Evolutionary conservation across 2,888 invertebrate genomes (phyloP).

Genomic region (Nysson spinosus): DNA sequence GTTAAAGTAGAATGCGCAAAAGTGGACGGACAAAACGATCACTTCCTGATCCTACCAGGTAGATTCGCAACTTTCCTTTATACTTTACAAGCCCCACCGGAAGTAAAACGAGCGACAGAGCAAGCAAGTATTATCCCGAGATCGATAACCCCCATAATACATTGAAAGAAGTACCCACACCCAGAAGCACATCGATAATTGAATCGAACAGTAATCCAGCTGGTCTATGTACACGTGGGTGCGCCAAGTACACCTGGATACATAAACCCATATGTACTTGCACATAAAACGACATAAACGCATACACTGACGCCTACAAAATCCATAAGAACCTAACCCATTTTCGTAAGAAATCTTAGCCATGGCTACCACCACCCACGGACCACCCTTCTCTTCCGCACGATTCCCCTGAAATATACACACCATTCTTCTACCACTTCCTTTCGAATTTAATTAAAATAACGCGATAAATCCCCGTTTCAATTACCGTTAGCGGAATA

Average conservation of each 20-base stretch:
- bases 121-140: background rate
- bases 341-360: too few species aligned
- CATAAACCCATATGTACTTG: too few species aligned
- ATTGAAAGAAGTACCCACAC: background rate
- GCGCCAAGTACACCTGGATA: background rate
- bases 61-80: too few species aligned
- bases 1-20: too few species aligned
- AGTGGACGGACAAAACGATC: too few species aligned
- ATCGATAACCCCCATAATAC: background rate
- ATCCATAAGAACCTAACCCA: too few species aligned
- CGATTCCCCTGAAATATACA: constrained; percentile 1
- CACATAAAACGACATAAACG: too few species aligned
- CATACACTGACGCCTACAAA: too few species aligned
- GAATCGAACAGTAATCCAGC: background rate
- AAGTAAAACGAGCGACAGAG: background rate
- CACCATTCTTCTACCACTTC: background rate
- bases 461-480: constrained; percentile 59
- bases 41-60: too few species aligned
- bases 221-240: constrained; percentile 4
- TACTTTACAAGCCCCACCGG: background rate
- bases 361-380: too few species aligned
- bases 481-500: constrained; percentile 52
- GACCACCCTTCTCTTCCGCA: constrained; percentile 34
- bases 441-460: constrained; percentile 60
- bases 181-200: constrained; percentile 10